Percentiles rank a stretch among this genome's conserved stretches.
phyloP scores from a whole-genome alignment of 1,140 invertebrate genomes.

The Dendroctonus valens region DNA sequence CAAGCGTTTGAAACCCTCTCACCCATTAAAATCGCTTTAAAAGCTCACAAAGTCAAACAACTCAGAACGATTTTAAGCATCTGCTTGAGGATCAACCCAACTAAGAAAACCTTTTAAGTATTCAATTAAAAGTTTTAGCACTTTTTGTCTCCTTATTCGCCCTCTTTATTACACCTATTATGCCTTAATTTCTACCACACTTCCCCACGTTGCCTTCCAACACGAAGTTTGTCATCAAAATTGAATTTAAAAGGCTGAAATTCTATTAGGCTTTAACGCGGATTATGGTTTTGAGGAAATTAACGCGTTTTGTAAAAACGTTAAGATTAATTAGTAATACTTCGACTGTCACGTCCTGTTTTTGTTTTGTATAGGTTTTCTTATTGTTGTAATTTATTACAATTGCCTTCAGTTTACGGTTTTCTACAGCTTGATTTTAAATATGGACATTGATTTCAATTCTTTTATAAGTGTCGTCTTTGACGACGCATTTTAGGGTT shows the following conservation, averaged over 20 bases:
- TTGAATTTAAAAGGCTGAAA: constrained; percentile 23
- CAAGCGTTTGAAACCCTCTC: constrained; percentile 6
- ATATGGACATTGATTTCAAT: too few relatives aligned
- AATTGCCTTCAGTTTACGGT: too few relatives aligned
- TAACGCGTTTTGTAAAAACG: background rate
- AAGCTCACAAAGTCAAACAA: constrained; percentile 24
- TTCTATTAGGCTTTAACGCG: constrained; percentile 9
- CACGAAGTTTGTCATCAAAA: constrained; percentile 21
- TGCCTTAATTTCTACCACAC: constrained; percentile 29
- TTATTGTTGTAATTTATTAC: too few relatives aligned
- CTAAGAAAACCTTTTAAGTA: constrained; percentile 31
- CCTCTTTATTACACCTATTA: constrained; percentile 32
- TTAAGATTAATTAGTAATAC: too few relatives aligned
- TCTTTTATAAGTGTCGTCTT: too few relatives aligned
- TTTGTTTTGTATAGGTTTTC: too few relatives aligned
- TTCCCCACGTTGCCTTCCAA: constrained; percentile 8
- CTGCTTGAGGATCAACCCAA: constrained; percentile 21
- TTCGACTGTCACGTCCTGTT: too few relatives aligned
- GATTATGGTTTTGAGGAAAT: constrained; percentile 25
- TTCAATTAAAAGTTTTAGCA: constrained; percentile 30
- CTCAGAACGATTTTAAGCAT: constrained; percentile 27
- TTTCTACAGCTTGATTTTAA: too few relatives aligned
- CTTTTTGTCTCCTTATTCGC: constrained; percentile 27
- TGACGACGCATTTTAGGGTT: too few relatives aligned
- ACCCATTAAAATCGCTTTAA: constrained; percentile 20